Evolutionary conservation across 2,888 invertebrate species (phyloP), one percentile per base, ranked within the genome.

Genomic region (Scrobipalpa atriplicella): DNA sequence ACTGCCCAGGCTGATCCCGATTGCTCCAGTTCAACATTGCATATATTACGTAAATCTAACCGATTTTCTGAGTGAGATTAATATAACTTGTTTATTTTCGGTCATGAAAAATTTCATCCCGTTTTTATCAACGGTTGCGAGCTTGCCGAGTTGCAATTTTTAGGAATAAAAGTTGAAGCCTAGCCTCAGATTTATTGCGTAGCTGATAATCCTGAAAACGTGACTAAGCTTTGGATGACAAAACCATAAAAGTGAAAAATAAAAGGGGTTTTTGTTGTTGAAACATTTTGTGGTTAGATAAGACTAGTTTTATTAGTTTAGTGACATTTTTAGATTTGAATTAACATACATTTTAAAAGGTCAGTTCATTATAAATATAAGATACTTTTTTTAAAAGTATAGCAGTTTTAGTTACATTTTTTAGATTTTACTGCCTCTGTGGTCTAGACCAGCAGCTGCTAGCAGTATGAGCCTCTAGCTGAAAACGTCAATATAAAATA

Each of bases 181-280:
- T 58, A 58, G 58, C 16, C 9, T 58, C 38, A 29, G 36, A 58
- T 58, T 58, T 58, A 58, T 58, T 58, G 58, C 58, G 58, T 16
- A 13, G 16, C 58, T 38, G 58, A 58, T 58, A 58, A 58, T 58
- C 58, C 58, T 16, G 38, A 36, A 58, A 36, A 58, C 58, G 13
- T 58, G 58, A 58, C 38, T 58, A 58, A 58, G 58, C 58, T 58
- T 58, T n/a, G 36, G 38, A 36, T 38, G 58, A 58, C 58, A 58
- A 58, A 21, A 21, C 11, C 19, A 56, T 21, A 56, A 56, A 56
- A 56, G 21, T 21, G 21, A 56, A 58, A 58, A 16, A 58, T 58
- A 58, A 58, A 58, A 29, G n/a, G 29, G n/a, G 11, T 58, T 58
- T 58, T 29, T n/a, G 29, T 16, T 16, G 36, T n/a, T 38, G 58